phyloP scores from a whole-genome alignment of 2,113 vertebrate species.

The Odontophorus gujanensis region DNA sequence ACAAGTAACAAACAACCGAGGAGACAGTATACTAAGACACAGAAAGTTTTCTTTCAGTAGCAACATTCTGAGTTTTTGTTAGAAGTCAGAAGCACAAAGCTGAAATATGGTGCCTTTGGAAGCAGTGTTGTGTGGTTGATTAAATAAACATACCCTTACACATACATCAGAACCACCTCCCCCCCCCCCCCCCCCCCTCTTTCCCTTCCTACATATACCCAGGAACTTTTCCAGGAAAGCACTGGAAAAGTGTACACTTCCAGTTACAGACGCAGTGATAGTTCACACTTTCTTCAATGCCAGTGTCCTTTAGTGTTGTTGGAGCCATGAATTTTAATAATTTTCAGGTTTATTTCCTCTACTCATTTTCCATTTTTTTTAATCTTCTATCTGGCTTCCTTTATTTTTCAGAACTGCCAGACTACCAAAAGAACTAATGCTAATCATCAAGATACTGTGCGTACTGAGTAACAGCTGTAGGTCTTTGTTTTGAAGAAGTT shows the following conservation, averaged over 20 bases:
- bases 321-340: neutral
- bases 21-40: neutral
- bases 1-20: neutral
- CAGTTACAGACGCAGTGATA: neutral
- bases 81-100: neutral
- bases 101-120: neutral
- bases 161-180: neutral
- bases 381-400: neutral
- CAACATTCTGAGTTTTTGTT: neutral
- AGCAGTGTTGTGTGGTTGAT: neutral
- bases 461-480: neutral
- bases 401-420: neutral
- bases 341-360: neutral
- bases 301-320: neutral
- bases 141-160: neutral
- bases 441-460: neutral
- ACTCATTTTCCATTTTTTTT: neutral
- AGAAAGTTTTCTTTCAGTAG: neutral
- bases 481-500: neutral
- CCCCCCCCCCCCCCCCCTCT: neutral
- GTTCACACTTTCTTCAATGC: neutral
- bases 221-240: fast-evolving
- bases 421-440: neutral
- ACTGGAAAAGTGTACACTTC: neutral
- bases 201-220: neutral